Conservation (phyloP, 1,140 invertebrate species). For the Limonius californicus region DNA sequence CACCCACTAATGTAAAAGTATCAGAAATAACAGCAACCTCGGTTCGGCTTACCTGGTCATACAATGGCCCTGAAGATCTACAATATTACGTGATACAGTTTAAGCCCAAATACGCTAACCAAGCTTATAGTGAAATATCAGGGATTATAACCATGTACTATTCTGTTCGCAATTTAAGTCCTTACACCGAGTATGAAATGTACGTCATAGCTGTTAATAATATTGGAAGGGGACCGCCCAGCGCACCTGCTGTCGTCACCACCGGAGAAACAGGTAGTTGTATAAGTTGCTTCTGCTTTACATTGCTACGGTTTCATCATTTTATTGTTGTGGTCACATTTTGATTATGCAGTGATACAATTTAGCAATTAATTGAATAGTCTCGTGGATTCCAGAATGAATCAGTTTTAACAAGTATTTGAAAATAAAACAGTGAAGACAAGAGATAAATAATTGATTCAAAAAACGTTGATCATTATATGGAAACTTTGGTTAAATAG, state of each 20-base stretch:
- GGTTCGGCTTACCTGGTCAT: constrained; percentile 86
- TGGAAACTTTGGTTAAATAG: too few relatives aligned
- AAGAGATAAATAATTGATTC: too few relatives aligned
- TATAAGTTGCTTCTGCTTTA: background rate
- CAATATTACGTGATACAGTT: constrained; percentile 95
- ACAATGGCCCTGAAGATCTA: constrained; percentile 78
- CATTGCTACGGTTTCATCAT: background rate
- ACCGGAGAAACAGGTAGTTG: constrained; percentile 91
- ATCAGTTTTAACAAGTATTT: too few relatives aligned
- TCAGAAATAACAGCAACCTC: constrained; percentile 92
- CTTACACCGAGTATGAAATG: constrained; percentile 96
- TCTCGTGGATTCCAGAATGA: too few relatives aligned
- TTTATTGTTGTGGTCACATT: background rate
- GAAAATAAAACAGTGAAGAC: too few relatives aligned
- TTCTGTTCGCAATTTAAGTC: constrained; percentile 80
- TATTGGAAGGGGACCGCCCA: constrained; percentile 84
- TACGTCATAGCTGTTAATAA: constrained; percentile 92
- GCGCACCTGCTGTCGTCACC: constrained; percentile 80
- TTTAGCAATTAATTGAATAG: too few relatives aligned
- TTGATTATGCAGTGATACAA: background rate
- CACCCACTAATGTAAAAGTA: constrained; percentile 81
- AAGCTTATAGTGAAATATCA: constrained; percentile 82
- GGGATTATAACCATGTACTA: constrained; percentile 92
- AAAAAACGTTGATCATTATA: too few relatives aligned
- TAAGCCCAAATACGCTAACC: constrained; percentile 84